Percentiles rank a stretch among this genome's conserved stretches.
Evolutionary conservation across 2,797 vertebrate genomes (phyloP).

Genomic region (Neosilurus hyrtlii): DNA sequence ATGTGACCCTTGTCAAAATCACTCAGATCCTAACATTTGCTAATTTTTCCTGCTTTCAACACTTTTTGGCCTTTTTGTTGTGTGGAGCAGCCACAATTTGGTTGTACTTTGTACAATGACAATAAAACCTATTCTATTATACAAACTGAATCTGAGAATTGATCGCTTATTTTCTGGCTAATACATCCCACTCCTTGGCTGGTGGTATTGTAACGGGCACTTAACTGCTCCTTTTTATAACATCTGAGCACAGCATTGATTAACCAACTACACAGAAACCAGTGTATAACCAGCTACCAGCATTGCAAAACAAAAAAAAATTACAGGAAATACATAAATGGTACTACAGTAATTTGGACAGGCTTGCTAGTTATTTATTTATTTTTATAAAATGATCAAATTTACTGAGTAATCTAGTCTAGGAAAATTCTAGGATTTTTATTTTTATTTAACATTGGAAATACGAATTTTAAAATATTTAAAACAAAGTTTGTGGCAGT

Average conservation of each 20-base stretch:
- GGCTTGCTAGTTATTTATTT: not conserved
- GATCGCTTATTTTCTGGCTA: too few relatives aligned
- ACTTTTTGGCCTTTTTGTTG: too few relatives aligned
- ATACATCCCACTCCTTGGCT: too few relatives aligned
- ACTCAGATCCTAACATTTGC: too few relatives aligned
- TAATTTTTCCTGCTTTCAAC: too few relatives aligned
- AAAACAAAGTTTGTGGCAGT: too few relatives aligned
- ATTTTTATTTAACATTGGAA: not conserved
- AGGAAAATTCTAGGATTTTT: not conserved
- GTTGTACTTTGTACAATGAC: too few relatives aligned
- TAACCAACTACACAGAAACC: not conserved
- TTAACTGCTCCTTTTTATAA: not conserved
- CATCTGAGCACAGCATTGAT: constrained; percentile 1
- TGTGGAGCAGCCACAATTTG: too few relatives aligned
- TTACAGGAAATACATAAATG: constrained; percentile 9
- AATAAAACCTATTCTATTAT: too few relatives aligned
- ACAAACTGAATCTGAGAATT: too few relatives aligned
- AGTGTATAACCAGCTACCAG: not conserved
- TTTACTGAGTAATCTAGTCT: too few relatives aligned
- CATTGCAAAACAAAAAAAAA: not conserved
- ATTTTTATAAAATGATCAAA: not conserved
- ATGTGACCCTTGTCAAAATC: too few relatives aligned
- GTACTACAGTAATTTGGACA: not conserved
- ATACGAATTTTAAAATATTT: not conserved
- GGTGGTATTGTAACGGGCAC: not conserved